Conservation (phyloP, 2,888 invertebrate genomes). For the Notocelia uddmanniana region DNA sequence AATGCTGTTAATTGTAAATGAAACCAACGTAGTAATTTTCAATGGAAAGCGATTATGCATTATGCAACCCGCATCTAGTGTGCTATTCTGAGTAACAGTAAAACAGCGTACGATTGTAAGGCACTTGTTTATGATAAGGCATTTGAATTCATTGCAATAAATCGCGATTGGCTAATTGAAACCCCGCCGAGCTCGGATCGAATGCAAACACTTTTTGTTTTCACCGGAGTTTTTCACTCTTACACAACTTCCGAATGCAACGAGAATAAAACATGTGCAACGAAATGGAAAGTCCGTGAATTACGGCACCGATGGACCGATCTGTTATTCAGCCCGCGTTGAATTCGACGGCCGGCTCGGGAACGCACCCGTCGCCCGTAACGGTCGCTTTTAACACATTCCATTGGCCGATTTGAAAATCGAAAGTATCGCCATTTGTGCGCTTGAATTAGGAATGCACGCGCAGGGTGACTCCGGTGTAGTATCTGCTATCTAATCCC, state of each 20-base stretch:
- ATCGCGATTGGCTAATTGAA: conserved; percentile 44
- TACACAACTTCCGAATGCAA: conserved; percentile 58
- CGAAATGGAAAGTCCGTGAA: conserved; percentile 74
- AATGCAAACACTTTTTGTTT: conserved; percentile 45
- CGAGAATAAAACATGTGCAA: conserved; percentile 61
- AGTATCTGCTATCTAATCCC: neutral
- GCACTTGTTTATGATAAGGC: conserved; percentile 31
- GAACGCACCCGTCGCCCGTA: conserved; percentile 38
- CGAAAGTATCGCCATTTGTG: conserved; percentile 66
- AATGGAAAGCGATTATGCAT: neutral
- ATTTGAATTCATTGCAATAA: conserved; percentile 40
- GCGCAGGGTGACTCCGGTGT: conserved; percentile 45
- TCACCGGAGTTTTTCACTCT: conserved; percentile 53
- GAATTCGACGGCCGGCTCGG: conserved; percentile 48
- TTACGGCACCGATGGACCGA: conserved; percentile 50
- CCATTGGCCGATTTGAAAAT: conserved; percentile 63
- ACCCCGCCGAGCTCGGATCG: conserved; percentile 44
- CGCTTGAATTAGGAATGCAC: conserved; percentile 61
- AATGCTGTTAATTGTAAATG: neutral
- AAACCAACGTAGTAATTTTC: neutral
- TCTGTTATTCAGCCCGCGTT: conserved; percentile 65
- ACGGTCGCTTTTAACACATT: conserved; percentile 44
- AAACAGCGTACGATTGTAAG: conserved; percentile 3
- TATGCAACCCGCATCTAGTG: neutral
- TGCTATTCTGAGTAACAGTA: neutral